Base-by-base conservation (phyloP, 2,888 invertebrate genomes). In the Drosophila dives region DNA sequence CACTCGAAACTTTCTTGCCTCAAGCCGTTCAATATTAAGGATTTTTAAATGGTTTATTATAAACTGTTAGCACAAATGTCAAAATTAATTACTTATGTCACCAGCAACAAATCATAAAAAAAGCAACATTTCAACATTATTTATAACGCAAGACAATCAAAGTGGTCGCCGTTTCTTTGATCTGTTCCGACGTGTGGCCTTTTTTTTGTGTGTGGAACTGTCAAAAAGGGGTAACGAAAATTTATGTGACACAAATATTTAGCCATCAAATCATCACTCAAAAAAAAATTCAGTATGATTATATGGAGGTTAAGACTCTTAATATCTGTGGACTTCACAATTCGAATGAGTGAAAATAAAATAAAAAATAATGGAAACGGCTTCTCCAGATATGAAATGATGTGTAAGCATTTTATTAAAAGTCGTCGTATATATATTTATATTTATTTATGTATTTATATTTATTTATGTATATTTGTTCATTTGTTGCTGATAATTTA, bases 61-160 rank as follows among this genome's bases (percentile, higher is more conserved):
- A 79, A 87, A 73, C 86, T 86, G 87, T 90, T 90, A 78, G 86
- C 83, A 78, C 78, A 89, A 86, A 86, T 86, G 86, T 90, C 86
- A 89, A 65, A 77, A 80, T 80, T 84, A 85, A 90, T 87, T 80
- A 81, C 90, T 89, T 75, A 76, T 87, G 90, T 87, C 90, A 90
- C 70, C 66, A 65, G 70, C 73, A 74, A 86, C 81, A 89, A 84
- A 84, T 84, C 83, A 84, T 89, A 79, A 87, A 78, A 70, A 56
- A 62, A 23, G n/a, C 60, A 70, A 63, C 64, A 73, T 68, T 71
- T 53, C 55, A 81, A 69, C 77, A 80, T 83, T 90, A 90, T 85
- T 89, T 89, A 85, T 90, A 79, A 74, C 56, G 69, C 78, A 77
- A 62, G 64, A 84, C 83, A 81, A 87, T 83, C 86, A 83, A 70